Evolutionary conservation across 92 coral and sea anemone species (phyloP), one percentile per base, ranked within the genome.

Genomic region (Isaurus tuberculatus): DNA sequence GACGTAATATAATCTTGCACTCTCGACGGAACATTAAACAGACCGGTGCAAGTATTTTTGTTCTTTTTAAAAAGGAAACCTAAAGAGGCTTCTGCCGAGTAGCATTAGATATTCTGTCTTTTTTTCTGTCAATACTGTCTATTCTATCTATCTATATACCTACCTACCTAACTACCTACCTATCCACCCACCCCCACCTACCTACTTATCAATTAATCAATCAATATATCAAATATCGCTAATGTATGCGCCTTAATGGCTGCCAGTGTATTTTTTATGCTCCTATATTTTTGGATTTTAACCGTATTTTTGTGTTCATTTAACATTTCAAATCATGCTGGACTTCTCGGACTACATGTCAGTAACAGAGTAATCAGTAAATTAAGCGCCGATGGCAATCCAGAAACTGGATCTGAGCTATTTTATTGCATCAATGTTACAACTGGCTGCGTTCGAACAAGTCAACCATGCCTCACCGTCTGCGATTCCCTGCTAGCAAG

Each of bases 401-500:
- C 8, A 17, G 63, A 22, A 22, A 55, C 26, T 55, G 63, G 63
- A 60, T 60, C 66, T 60, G 66, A 60, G 66, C 66, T 20, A 60
- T 60, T 60, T 26, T 63, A 63, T 28, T 26, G 32, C 68, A 28
- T 25, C 34, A 25, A 63, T 63, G 32, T 25, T 63, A 25, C 68
- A 63, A 27, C 31, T 8, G 32, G 34, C 68, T 63, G 68, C 68
- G 68, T 25, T 25, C 68, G 34, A 63, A 63, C 61, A 53, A 53
- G 61, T 17, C 61, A 53, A 53, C 61, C 61, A 17, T 53, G 27
- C 61, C 61, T 19, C 32, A 63, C 68, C 31, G 68, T 63, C 31
- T 63, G 31, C 68, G 68, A 63, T 63, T 25, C 68, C 32, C 68
- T 63, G 68, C 33, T 28, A 63, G 32, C 68, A 63, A 63, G 68